Base-by-base conservation (phyloP, 2,888 invertebrate species). In the Chrysolina oricalcia region DNA sequence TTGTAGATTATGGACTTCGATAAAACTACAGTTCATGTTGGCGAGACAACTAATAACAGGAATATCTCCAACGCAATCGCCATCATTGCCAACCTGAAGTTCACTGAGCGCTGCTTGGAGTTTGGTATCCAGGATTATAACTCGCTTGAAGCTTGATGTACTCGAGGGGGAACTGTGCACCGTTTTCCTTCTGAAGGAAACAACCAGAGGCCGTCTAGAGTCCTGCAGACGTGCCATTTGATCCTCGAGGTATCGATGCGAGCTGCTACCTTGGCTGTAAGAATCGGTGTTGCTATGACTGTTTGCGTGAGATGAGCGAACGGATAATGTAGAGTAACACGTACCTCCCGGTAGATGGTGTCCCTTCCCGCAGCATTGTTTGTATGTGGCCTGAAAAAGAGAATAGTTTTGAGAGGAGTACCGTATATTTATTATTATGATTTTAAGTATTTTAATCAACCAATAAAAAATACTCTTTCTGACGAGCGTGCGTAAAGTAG, bases 181-280 rank as follows among this genome's bases (percentile, higher is more conserved):
- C 70, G 80, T 84, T 74, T 85, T 86, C 72, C 87, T 83, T 72
- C 87, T 84, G 81, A 89, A 89, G 56, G 89, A 88, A 67, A 89
- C 88, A 59, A 89, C 88, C 76, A 89, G 79, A 19, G 89, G 89
- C 74, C 89, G 81, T 73, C 86, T 82, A 72, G 87, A 86, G 79
- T 87, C 86, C 75, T 84, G 85, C 72, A 87, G 80, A 79, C 86
- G 85, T 75, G 85, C 86, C 85, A 89, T 86, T 78, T 88, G 88
- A 19, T 87, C 86, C 76, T 89, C 89, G 68, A 88, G 82, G 81
- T 87, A 88, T 64, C 89, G 85, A 27, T 88, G 81, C 35, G 87
- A 87, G 74, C 87, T 86, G 63, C 75, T 53, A 78, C 86, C 73
- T 46, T 72, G 84, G 83, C 87, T 87, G 85, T 85, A 87, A 78